phyloP scores from a whole-genome alignment of 2,888 invertebrate genomes.

The Thysanoteuthis rhombus region DNA sequence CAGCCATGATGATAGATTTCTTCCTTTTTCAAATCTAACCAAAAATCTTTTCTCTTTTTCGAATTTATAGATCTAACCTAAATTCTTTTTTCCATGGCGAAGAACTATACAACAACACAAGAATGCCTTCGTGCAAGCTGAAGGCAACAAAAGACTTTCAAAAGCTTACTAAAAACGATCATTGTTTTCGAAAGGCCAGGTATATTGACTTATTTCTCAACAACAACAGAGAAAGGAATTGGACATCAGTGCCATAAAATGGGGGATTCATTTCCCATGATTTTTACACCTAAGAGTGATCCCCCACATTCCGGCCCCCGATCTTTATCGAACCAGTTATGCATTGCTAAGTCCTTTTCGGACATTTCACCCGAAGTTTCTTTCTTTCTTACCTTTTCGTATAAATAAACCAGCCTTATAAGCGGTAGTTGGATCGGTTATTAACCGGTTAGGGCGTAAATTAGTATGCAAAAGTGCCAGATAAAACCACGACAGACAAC shows the following conservation, averaged over 20 bases:
- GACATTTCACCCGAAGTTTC: not conserved
- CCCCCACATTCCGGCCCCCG: constrained; percentile 16
- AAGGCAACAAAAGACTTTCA: not conserved
- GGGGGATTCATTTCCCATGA: not conserved
- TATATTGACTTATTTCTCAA: not conserved
- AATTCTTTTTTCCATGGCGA: not conserved
- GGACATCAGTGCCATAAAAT: not conserved
- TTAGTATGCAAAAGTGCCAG: not conserved
- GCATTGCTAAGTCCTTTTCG: not conserved
- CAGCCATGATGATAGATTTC: constrained; percentile 12
- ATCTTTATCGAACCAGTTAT: not conserved
- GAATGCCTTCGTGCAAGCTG: not conserved
- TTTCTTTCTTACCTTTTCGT: not conserved
- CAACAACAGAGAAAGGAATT: not conserved
- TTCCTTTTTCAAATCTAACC: not conserved
- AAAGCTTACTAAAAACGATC: not conserved
- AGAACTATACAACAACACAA: not conserved
- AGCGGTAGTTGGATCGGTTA: constrained; percentile 13
- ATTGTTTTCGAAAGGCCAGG: not conserved
- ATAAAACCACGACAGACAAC: not conserved
- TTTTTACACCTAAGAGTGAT: not conserved
- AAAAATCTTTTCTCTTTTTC: not conserved
- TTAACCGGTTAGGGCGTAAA: constrained; percentile 18
- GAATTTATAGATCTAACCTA: not conserved
- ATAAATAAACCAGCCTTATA: not conserved